Evolutionary conservation across 2,888 invertebrate species (phyloP).

Genomic region (Alsophila aescularia): DNA sequence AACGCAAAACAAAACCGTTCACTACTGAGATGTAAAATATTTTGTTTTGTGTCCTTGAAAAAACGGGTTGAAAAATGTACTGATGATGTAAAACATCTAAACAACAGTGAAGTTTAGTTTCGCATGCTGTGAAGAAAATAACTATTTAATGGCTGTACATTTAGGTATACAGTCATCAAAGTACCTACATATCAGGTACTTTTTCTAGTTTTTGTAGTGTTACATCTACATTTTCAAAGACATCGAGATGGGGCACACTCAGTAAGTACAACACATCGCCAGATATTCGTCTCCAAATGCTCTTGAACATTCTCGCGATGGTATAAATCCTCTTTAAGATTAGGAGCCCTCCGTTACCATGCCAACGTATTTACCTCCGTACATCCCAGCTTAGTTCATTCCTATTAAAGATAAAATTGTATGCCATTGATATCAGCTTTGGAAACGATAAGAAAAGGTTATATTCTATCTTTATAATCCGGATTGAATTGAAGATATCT

Average conservation of each 20-base stretch:
- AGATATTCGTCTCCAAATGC: constrained; percentile 50
- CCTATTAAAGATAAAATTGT: constrained; percentile 74
- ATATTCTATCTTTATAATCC: constrained; percentile 41
- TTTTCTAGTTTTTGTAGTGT: background rate
- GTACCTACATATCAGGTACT: too few species aligned
- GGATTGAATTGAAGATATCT: constrained; percentile 24
- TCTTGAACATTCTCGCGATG: constrained; percentile 54
- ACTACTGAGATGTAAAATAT: too few species aligned
- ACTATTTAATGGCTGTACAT: too few species aligned
- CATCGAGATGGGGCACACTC: background rate
- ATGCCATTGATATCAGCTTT: constrained; percentile 54
- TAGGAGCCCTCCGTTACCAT: constrained; percentile 74
- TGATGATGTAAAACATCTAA: too few species aligned
- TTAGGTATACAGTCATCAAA: too few species aligned
- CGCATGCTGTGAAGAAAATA: too few species aligned
- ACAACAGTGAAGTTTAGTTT: too few species aligned
- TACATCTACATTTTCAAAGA: background rate
- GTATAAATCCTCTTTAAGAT: constrained; percentile 76
- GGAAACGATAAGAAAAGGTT: constrained; percentile 48
- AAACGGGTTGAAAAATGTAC: too few species aligned
- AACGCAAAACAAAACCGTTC: too few species aligned
- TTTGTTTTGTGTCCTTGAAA: too few species aligned
- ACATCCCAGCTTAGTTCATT: constrained; percentile 73
- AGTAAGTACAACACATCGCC: constrained; percentile 2
- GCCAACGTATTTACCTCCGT: constrained; percentile 72